These are phyloP conservation scores for human DNA, from an alignment of 2,113 vertebrate species.

Conservation along the genomic window DNA sequence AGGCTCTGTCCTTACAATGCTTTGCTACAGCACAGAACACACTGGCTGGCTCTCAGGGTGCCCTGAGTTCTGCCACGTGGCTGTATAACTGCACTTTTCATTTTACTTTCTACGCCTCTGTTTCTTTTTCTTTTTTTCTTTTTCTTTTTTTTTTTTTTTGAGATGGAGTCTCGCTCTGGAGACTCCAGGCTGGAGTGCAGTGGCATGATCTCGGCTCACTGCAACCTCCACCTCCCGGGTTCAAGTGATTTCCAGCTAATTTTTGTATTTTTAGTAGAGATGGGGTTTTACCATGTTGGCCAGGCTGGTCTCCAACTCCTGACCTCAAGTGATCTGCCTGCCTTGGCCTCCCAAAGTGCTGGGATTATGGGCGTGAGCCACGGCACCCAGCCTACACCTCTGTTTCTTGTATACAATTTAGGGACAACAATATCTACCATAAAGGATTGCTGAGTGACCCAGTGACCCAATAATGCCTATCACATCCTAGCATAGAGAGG, in stretches of 20 bases:
- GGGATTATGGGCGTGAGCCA: no score
- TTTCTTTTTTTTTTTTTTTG: no score
- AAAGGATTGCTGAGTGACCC: fast-evolving
- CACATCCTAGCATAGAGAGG: fast-evolving
- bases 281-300: no score
- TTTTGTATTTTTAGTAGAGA: no score
- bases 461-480: fast-evolving
- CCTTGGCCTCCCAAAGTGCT: no score
- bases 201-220: no score
- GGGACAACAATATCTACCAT: fast-evolving
- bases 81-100: not conserved
- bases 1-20: not conserved
- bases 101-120: not conserved
- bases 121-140: not conserved
- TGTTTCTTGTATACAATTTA: fast-evolving
- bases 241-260: no score
- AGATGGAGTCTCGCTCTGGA: no score
- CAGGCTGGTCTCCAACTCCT: no score
- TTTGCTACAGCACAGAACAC: fast-evolving
- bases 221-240: no score
- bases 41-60: not conserved
- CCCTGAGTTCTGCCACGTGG: not conserved
- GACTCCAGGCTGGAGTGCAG: no score
- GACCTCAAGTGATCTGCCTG: no score
- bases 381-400: not conserved